Conservation (phyloP, 2,797 vertebrate genomes). For the Anolis apletophallus region DNA sequence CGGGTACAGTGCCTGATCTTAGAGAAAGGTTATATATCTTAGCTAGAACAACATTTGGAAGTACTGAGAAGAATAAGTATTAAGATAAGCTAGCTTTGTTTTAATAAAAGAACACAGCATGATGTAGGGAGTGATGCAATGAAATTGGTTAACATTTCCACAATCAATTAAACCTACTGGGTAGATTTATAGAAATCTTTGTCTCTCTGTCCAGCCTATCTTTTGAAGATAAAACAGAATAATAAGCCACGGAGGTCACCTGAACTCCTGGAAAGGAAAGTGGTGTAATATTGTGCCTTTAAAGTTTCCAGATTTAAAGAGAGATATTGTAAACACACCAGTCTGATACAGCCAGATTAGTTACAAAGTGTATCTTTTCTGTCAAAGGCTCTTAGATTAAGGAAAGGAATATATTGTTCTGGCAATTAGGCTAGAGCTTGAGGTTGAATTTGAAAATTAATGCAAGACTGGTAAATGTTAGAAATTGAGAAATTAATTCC, state of each 20-base stretch:
- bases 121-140: background rate
- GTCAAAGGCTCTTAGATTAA: background rate
- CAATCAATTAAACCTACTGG: background rate
- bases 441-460: background rate
- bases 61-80: background rate
- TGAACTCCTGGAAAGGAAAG: background rate
- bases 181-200: background rate
- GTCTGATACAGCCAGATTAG: background rate
- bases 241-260: background rate
- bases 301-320: conserved; percentile 4
- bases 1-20: too few relatives aligned
- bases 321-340: background rate
- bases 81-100: background rate
- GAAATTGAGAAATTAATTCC: too few relatives aligned
- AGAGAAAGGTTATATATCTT: too few relatives aligned
- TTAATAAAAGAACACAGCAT: too few relatives aligned
- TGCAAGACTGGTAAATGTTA: too few relatives aligned
- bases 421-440: background rate
- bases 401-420: background rate
- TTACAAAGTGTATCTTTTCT: background rate
- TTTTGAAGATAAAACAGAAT: background rate
- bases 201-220: background rate
- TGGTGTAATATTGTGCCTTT: background rate
- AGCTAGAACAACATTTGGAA: background rate
- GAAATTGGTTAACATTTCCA: background rate